Conservation (phyloP, 1,140 invertebrate species). For the Heliconius melpomene region DNA sequence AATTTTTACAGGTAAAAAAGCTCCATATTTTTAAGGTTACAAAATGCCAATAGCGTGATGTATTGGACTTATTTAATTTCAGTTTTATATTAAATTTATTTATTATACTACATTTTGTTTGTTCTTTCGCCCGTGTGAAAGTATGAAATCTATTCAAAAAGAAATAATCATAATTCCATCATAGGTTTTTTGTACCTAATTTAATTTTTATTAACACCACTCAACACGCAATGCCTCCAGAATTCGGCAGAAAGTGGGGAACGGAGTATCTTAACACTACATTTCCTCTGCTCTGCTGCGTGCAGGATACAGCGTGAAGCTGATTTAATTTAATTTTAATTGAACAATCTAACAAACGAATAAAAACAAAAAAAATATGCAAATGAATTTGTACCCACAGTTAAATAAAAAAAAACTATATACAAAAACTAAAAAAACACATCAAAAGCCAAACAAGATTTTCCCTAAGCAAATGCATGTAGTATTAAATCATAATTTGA, state of each 20-base stretch:
- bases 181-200: too few relatives aligned
- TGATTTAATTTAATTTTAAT: too few relatives aligned
- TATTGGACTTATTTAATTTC: background rate
- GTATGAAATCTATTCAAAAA: background rate
- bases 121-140: background rate
- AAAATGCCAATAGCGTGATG: background rate
- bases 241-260: too few relatives aligned
- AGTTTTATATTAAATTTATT: background rate
- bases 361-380: too few relatives aligned
- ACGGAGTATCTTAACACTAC: too few relatives aligned
- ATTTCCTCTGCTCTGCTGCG: too few relatives aligned
- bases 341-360: too few relatives aligned
- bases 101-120: background rate
- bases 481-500: conserved; percentile 28
- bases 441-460: background rate
- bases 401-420: background rate
- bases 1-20: background rate
- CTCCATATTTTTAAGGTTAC: background rate
- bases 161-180: background rate
- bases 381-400: too few relatives aligned
- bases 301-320: too few relatives aligned
- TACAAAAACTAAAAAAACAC: background rate
- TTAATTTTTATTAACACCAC: too few relatives aligned
- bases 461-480: conserved; percentile 5
- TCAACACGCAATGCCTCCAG: too few relatives aligned